phyloP scores from a whole-genome alignment of 2,797 vertebrate genomes.

The Rhinophrynus dorsalis region DNA sequence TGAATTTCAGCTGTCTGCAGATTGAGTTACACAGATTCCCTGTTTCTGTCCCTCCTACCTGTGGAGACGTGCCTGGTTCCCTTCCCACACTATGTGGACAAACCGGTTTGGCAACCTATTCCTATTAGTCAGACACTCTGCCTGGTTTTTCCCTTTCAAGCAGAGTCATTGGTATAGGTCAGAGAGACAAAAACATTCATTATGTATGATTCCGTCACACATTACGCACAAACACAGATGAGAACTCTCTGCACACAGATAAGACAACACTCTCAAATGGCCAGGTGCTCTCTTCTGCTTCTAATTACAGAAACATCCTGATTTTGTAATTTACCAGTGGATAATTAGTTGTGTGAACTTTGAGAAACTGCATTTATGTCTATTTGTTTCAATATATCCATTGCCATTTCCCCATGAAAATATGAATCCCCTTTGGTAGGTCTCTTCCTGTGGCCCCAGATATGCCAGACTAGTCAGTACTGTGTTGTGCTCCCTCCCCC shows the following conservation, averaged over 20 bases:
- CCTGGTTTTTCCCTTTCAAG: slow-evolving; percentile 5
- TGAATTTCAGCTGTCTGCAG: neutral
- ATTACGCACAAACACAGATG: neutral
- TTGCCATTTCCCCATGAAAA: too few species aligned
- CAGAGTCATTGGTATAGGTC: slow-evolving; percentile 12
- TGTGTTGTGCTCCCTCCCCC: too few species aligned
- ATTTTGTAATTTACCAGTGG: too few species aligned
- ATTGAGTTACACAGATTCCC: neutral
- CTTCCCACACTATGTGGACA: neutral
- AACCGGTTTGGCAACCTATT: slow-evolving; percentile 35
- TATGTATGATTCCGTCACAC: neutral
- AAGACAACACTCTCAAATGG: neutral
- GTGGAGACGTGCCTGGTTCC: neutral
- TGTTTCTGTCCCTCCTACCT: neutral
- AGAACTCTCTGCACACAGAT: neutral
- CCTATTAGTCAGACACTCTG: slow-evolving; percentile 33
- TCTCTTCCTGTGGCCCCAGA: too few species aligned
- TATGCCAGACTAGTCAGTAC: too few species aligned
- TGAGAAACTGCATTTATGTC: too few species aligned
- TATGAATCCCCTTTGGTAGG: too few species aligned
- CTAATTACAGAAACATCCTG: too few species aligned
- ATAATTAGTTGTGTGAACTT: too few species aligned
- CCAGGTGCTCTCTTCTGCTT: too few species aligned
- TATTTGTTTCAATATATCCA: too few species aligned
- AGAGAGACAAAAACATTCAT: slow-evolving; percentile 6